phyloP scores from a whole-genome alignment of 2,888 invertebrate species.

The Drosophila aldrichi region DNA sequence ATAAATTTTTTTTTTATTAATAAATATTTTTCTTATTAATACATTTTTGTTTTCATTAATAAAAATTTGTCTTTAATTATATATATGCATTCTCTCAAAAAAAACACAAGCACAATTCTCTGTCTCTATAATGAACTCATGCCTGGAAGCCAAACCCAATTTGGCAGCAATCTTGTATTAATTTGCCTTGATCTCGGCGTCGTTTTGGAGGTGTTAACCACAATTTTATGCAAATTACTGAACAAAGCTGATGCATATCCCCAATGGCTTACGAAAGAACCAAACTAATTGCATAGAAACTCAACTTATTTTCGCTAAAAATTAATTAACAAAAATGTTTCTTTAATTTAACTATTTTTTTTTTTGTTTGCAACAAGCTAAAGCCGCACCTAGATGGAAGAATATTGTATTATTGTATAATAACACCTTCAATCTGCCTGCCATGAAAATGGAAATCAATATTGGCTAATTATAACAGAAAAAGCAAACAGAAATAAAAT shows the following conservation, averaged over 20 bases:
- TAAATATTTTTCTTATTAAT: neutral
- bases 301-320: slow-evolving; percentile 28
- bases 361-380: slow-evolving; percentile 7
- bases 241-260: slow-evolving; percentile 69
- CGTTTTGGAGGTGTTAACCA: slow-evolving; percentile 69
- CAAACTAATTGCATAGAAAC: slow-evolving; percentile 64
- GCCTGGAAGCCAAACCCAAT: slow-evolving; percentile 19
- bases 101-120: neutral
- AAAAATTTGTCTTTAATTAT: neutral
- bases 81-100: neutral
- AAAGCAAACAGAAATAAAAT: slow-evolving; percentile 6
- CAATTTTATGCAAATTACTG: slow-evolving; percentile 72
- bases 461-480: slow-evolving; percentile 68
- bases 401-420: neutral
- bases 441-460: slow-evolving; percentile 46
- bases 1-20: neutral
- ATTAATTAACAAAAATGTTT: slow-evolving; percentile 63
- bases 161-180: slow-evolving; percentile 27
- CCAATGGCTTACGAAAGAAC: slow-evolving; percentile 11
- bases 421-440: slow-evolving; percentile 36
- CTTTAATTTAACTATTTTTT: neutral
- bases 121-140: neutral
- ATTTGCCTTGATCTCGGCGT: slow-evolving; percentile 23
- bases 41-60: neutral
- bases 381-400: slow-evolving; percentile 40